A percentile compares a stretch with the other conserved stretches of the same genome.
These are phyloP conservation scores for Ephialtes manifestator DNA, from an alignment of 2,888 invertebrate species.

Conservation along the genomic window DNA sequence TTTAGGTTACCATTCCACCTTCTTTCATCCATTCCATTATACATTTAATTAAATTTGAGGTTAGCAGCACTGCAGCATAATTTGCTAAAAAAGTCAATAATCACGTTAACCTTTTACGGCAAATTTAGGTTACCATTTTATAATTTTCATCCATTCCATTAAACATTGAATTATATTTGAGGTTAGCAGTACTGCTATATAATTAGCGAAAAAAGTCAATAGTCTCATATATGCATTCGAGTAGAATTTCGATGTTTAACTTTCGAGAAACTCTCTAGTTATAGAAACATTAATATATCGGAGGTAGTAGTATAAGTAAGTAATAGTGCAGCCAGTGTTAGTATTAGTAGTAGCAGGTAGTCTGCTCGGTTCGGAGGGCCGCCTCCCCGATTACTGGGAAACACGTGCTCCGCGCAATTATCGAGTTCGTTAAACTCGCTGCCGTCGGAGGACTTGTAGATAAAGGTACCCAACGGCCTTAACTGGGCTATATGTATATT, in stretches of 20 bases:
- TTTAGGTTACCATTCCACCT: neutral
- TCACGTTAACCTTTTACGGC: neutral
- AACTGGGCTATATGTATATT: neutral
- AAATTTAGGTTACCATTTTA: neutral
- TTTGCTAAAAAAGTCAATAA: neutral
- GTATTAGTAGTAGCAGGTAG: slow-evolving; percentile 2
- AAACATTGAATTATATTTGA: neutral
- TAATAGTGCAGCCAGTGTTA: neutral
- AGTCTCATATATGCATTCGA: neutral
- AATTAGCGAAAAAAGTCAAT: neutral
- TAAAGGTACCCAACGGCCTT: slow-evolving; percentile 10
- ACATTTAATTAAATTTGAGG: neutral
- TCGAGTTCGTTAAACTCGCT: slow-evolving; percentile 65
- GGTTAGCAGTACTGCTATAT: neutral
- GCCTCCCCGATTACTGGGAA: slow-evolving; percentile 55
- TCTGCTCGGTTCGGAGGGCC: neutral
- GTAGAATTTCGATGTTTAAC: slow-evolving; percentile 52
- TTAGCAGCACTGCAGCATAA: neutral
- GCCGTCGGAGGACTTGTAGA: slow-evolving; percentile 4
- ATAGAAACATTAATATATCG: slow-evolving; percentile 51
- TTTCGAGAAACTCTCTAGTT: slow-evolving; percentile 48
- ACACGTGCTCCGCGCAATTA: slow-evolving; percentile 66
- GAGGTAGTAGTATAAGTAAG: neutral
- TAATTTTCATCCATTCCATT: neutral
- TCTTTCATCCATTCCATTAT: neutral